Evolutionary conservation across 2,113 vertebrate genomes (phyloP).

Genomic region (Lasiurus borealis): DNA sequence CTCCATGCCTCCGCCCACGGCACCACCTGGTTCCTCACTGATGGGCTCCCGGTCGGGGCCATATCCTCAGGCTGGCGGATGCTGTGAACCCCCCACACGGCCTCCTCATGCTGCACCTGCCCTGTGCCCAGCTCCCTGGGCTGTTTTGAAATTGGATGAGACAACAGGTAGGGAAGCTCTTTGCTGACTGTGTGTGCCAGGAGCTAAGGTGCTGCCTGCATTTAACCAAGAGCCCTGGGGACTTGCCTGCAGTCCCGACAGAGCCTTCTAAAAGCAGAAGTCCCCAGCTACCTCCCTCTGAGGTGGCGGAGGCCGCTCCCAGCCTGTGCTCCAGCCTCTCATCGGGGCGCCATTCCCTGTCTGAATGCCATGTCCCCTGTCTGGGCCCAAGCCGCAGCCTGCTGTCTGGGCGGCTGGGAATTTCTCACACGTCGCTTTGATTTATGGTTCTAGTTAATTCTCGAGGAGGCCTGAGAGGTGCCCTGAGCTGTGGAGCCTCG

Average conservation of each 20-base stretch:
- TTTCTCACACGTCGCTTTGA: conserved; percentile 87
- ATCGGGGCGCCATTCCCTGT: conserved; percentile 47
- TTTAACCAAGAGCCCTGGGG: not conserved
- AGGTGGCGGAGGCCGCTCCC: not conserved
- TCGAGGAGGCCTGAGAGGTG: conserved; percentile 84
- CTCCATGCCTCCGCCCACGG: not conserved
- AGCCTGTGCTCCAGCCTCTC: not conserved
- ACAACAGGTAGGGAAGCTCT: conserved; percentile 1
- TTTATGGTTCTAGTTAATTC: conserved; percentile 90
- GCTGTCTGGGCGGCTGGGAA: conserved; percentile 81
- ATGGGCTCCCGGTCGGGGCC: not conserved
- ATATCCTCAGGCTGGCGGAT: rapidly evolving
- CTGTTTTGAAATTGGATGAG: not conserved
- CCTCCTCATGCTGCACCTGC: no score
- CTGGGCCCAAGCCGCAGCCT: conserved; percentile 64
- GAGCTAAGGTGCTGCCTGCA: not conserved
- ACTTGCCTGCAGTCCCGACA: rapidly evolving
- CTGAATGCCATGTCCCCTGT: conserved; percentile 61
- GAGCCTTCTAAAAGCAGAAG: not conserved
- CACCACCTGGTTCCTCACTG: not conserved
- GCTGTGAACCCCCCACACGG: not conserved
- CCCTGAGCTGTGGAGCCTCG: conserved; percentile 79
- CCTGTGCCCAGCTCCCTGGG: rapidly evolving
- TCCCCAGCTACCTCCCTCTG: not conserved
- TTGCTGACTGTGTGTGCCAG: rapidly evolving